A percentile compares a stretch with the other conserved stretches of the same genome.
These are phyloP conservation scores for Tetrao urogallus DNA, from an alignment of 2,113 vertebrate species.

Conservation along the genomic window DNA sequence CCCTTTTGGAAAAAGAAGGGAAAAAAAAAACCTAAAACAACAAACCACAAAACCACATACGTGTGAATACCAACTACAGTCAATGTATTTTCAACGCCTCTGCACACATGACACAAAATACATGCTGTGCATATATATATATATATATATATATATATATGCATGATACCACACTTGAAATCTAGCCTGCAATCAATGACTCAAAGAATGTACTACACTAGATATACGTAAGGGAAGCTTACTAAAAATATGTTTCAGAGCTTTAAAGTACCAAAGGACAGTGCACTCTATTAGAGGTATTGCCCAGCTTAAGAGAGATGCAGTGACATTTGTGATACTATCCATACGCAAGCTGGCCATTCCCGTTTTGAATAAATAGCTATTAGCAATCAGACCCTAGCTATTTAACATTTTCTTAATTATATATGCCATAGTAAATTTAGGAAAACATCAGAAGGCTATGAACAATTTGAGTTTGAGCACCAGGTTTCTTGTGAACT, in stretches of 20 bases:
- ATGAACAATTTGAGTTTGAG: not conserved
- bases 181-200: not conserved
- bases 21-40: not conserved
- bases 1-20: not conserved
- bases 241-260: not conserved
- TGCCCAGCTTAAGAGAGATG: not conserved
- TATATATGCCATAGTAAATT: not conserved
- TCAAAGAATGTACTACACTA: not conserved
- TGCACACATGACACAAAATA: not conserved
- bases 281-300: not conserved
- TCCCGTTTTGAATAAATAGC: not conserved
- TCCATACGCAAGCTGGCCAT: not conserved
- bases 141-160: not conserved
- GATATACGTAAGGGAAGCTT: not conserved
- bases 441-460: not conserved
- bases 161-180: not conserved
- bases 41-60: not conserved
- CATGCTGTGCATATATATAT: not conserved
- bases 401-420: accelerated
- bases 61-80: not conserved
- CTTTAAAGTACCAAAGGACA: not conserved
- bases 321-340: not conserved
- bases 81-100: not conserved
- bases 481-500: not conserved
- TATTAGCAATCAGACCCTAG: not conserved